These are phyloP conservation scores for Arrhamphus sclerolepis DNA, from an alignment of 2,797 vertebrate genomes.

Conservation along the genomic window DNA sequence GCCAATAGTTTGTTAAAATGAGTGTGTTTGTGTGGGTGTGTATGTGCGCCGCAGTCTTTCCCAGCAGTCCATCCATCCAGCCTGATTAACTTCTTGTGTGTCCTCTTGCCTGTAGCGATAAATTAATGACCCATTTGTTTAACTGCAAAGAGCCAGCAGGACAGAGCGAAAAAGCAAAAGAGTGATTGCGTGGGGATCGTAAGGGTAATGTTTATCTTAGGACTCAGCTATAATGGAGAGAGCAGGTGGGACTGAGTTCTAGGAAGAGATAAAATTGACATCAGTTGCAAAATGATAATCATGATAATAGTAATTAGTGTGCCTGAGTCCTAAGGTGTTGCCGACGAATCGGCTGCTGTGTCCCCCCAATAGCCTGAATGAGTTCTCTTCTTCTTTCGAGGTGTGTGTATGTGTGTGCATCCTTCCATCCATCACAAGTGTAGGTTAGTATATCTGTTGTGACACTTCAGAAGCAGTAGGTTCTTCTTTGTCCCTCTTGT, in stretches of 20 bases:
- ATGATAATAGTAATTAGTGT: background rate
- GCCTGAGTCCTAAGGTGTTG: slow-evolving; percentile 2
- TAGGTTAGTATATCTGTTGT: slow-evolving; percentile 25
- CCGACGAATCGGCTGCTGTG: slow-evolving; percentile 7
- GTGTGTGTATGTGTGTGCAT: slow-evolving; percentile 3
- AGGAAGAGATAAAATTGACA: slow-evolving; percentile 21
- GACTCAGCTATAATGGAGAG: slow-evolving; percentile 14
- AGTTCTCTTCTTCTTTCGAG: slow-evolving; percentile 4
- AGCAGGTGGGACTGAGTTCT: slow-evolving; percentile 26
- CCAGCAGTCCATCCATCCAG: slow-evolving; percentile 69
- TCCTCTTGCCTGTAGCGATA: slow-evolving; percentile 69
- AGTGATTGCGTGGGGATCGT: slow-evolving; percentile 21
- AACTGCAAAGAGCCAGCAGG: slow-evolving; percentile 68
- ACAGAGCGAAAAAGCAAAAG: slow-evolving; percentile 45
- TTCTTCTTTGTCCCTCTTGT: slow-evolving; percentile 32
- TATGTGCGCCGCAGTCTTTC: slow-evolving; percentile 31
- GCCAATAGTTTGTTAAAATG: slow-evolving; percentile 52
- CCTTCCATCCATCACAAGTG: slow-evolving; percentile 9
- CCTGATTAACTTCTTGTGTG: slow-evolving; percentile 72
- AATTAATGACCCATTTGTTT: slow-evolving; percentile 81
- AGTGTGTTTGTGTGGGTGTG: slow-evolving; percentile 9
- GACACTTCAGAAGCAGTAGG: slow-evolving; percentile 51
- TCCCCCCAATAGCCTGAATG: slow-evolving; percentile 1
- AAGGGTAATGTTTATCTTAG: slow-evolving; percentile 29
- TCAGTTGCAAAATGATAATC: background rate